Base-by-base conservation (phyloP, 2,113 vertebrate species). In the Ascaphus truei region DNA sequence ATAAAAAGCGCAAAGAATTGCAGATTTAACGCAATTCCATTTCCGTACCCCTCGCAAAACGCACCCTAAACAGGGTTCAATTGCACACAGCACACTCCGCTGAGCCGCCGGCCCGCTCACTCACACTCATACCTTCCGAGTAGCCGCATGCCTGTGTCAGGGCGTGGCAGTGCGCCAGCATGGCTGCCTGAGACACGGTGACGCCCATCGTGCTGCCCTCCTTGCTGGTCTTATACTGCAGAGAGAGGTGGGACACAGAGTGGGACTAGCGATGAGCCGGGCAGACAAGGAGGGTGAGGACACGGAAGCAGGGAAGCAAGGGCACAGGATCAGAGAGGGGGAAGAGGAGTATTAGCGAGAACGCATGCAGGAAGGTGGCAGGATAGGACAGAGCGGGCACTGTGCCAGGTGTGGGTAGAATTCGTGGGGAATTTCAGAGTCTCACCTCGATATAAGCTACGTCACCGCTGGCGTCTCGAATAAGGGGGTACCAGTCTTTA, bases 171-270 rank as follows among this genome's bases (percentile, higher is more conserved):
- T 98, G 96, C 33, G 92, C 89, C 76, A 98, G 68, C 92, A 98
- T 92, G 74, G 94, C 93, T 1, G 91, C 82, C 16, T 95, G 92
- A 34, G 95, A 92, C 62, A 98, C 62, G 0, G 93, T 92, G 73
- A 98, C 87, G 27, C 96, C 96, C 92, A 98, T 93, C 0, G 95
- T 96, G 79, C 94, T 96, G 82, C 95, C 96, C 73, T 98, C 96
- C 75, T 98, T 98, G 81, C 94, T 95, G 73, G 93, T 98, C 84
- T 98, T 98, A 75, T 98, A 98, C 96, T 98, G 81, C 25, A 80
- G 64, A 71, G 2, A 75, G 22, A 80, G 11, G n/a, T n/a, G n/a
- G 27, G 5, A 13, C 4, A 57, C 15, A 62, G 11, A 16, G 13
- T 29, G 23, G 10, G 4, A 16, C 12, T 20, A n/a, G 9, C 2